Conservation (phyloP, 1,140 invertebrate species). For the Brachionus calyciflorus region DNA sequence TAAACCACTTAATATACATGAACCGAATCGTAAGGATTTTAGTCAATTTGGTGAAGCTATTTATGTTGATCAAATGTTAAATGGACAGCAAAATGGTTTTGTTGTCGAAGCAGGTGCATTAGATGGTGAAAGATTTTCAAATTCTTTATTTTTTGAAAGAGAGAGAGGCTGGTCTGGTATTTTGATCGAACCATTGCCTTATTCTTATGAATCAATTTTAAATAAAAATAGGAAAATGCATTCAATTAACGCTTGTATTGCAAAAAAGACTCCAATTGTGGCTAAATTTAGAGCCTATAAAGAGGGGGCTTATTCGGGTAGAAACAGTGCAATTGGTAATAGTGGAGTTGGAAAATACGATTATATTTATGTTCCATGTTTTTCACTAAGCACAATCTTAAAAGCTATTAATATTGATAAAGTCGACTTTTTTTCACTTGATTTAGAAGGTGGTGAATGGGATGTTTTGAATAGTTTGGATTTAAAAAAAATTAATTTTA, state of each 20-base stretch:
- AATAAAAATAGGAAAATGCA: not conserved
- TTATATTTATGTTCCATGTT: constrained; percentile 39
- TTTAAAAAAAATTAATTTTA: not conserved
- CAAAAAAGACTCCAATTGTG: not conserved
- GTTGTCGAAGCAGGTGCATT: constrained; percentile 67
- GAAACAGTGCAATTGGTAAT: not conserved
- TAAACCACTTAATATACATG: not conserved
- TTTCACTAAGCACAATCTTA: constrained; percentile 31
- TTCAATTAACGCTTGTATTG: not conserved
- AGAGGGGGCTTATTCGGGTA: not conserved
- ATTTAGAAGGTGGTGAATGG: constrained; percentile 18
- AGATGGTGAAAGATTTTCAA: constrained; percentile 65
- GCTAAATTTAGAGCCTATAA: constrained; percentile 8
- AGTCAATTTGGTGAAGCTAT: constrained; percentile 38
- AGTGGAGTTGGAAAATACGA: not conserved
- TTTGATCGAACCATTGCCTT: constrained; percentile 71
- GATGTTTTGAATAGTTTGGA: not conserved
- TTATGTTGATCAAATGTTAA: constrained; percentile 48
- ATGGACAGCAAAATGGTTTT: constrained; percentile 54
- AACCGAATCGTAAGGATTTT: not conserved
- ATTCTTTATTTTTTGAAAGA: constrained; percentile 69
- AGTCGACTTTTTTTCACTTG: not conserved
- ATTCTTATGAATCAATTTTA: constrained; percentile 60
- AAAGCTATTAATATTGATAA: not conserved
- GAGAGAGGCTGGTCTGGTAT: constrained; percentile 72